These are phyloP conservation scores for Sycophaga agraensis DNA, from an alignment of 1,140 invertebrate genomes.

Conservation along the genomic window DNA sequence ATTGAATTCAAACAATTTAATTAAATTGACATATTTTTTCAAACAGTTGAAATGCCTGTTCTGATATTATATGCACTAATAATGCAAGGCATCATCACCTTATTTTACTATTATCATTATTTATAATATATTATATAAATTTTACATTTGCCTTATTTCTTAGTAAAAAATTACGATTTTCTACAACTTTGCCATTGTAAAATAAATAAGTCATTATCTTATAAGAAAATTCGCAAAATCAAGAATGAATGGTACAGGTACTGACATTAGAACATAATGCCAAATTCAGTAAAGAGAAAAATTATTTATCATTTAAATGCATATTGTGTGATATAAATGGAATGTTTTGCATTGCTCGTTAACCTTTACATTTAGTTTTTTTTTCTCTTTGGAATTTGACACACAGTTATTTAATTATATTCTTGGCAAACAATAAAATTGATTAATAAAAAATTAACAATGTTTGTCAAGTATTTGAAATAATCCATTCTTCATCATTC, in stretches of 20 bases:
- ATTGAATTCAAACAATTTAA: slow-evolving; percentile 22
- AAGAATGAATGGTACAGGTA: slow-evolving; percentile 23
- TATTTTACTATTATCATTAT: slow-evolving; percentile 22
- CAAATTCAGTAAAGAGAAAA: slow-evolving; percentile 20
- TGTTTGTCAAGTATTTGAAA: slow-evolving; percentile 21
- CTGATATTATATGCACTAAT: slow-evolving; percentile 22
- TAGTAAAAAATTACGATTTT: slow-evolving; percentile 30
- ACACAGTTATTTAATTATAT: slow-evolving; percentile 4
- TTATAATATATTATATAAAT: slow-evolving; percentile 31
- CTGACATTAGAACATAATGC: slow-evolving; percentile 11
- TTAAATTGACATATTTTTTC: slow-evolving; percentile 8
- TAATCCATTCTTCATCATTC: slow-evolving; percentile 31
- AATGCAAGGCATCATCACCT: slow-evolving; percentile 18
- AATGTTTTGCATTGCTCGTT: slow-evolving; percentile 23
- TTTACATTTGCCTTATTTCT: slow-evolving; percentile 28
- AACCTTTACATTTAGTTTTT: slow-evolving; percentile 7
- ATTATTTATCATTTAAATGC: slow-evolving; percentile 17
- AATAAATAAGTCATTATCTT: slow-evolving; percentile 25
- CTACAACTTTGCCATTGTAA: slow-evolving; percentile 24
- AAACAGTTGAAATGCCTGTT: slow-evolving; percentile 11
- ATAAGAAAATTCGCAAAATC: slow-evolving; percentile 21
- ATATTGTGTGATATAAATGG: slow-evolving; percentile 12
- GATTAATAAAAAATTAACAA: neutral
- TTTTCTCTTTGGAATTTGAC: slow-evolving; percentile 19
- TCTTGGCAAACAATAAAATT: slow-evolving; percentile 16